Base-by-base conservation (phyloP, 2,888 invertebrate genomes). In the Yponomeuta cagnagella region DNA sequence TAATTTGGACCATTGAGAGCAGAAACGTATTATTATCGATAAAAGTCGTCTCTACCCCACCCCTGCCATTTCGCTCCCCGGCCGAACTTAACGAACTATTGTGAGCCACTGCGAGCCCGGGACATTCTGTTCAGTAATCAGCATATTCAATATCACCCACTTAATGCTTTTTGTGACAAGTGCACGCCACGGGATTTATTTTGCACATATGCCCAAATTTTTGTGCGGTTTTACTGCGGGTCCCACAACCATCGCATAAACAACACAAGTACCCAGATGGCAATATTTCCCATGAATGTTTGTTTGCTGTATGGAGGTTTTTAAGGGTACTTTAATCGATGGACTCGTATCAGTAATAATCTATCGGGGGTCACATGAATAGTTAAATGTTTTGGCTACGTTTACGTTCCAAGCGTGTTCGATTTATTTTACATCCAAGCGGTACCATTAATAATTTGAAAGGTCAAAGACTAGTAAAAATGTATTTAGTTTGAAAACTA, bases 91-190 rank as follows among this genome's bases (percentile, higher is more conserved):
- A 88, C 82, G 84, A 89, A 88, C 84, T 83, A 84, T 75, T 75
- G 75, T 75, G 48, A 73, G 71, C 72, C 74, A 9, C 74, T 73
- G 73, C 76, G 75, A 75, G 76, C 77, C 75, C 74, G 74, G 75
- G 74, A 75, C 79, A 78, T 77, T 80, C 76, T 77, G 76, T 67
- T 71, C 78, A 76, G 80, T 86, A 85, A 90, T 90, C 87, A 89
- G 81, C 84, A 85, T 88, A 90, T 89, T 89, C 86, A 87, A 85
- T 88, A 83, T 81, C 84, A 86, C 79, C 82, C 84, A 84, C 83
- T 84, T 84, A 83, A 81, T 84, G 82, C 82, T 83, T 80, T 78
- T 79, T 84, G 80, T 81, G 81, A 85, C 86, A 86, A 88, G 84
- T 86, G 83, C 81, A 81, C 79, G 87, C 86, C 80, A 77, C 76